phyloP scores from a whole-genome alignment of 1,140 invertebrate genomes.

The Stegodyphus dumicola region DNA sequence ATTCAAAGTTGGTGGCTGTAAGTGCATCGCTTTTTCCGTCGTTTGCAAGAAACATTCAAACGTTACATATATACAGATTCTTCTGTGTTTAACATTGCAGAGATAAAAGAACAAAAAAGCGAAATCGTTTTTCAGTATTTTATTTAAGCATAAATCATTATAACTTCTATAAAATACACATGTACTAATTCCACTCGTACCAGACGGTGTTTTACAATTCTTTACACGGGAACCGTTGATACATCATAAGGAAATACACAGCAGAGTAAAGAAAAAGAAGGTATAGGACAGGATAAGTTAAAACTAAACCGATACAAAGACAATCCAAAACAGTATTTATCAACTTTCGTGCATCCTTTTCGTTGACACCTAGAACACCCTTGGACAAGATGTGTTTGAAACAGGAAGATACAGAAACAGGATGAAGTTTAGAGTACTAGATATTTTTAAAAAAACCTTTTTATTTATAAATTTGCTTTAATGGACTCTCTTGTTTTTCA shows the following conservation, averaged over 20 bases:
- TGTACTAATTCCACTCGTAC: conserved; percentile 50
- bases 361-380: not conserved
- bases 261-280: not conserved
- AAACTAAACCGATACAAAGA: not conserved
- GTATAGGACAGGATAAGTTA: not conserved
- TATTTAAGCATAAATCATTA: conserved; percentile 35
- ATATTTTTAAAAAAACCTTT: too few species aligned
- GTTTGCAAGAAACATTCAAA: too few species aligned
- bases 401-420: too few species aligned
- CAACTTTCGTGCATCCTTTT: too few species aligned
- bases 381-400: conserved; percentile 2
- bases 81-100: too few species aligned
- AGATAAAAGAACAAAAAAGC: not conserved
- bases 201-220: conserved; percentile 39
- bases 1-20: too few species aligned
- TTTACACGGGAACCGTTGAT: not conserved
- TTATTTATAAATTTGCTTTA: too few species aligned
- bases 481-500: too few species aligned
- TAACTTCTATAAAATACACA: conserved; percentile 44
- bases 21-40: too few species aligned
- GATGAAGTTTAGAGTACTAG: too few species aligned
- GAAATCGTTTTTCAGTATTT: not conserved
- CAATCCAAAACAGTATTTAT: conserved; percentile 16
- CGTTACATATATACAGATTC: too few species aligned
- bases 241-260: not conserved